These are phyloP conservation scores for Ameiurus melas DNA, from an alignment of 2,113 vertebrate genomes.

Conservation along the genomic window DNA sequence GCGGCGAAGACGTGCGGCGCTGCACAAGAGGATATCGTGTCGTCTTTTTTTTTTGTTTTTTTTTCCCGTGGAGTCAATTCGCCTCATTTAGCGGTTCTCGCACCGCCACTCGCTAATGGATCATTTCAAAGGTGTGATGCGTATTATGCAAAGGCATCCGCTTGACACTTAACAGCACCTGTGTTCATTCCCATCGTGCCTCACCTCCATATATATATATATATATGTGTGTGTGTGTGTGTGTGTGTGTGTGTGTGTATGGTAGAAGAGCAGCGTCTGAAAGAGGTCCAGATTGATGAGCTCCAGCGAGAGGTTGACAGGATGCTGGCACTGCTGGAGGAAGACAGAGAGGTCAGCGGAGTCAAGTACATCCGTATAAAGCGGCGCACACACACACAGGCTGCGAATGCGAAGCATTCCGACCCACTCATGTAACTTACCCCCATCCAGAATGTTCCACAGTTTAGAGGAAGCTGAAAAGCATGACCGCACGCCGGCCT, in stretches of 20 bases:
- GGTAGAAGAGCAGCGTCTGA: constrained; percentile 59
- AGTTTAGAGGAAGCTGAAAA: neutral
- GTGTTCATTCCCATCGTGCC: constrained; percentile 58
- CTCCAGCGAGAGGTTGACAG: constrained; percentile 65
- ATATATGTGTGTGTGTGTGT: constrained; percentile 32
- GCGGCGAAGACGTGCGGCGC: constrained; percentile 47
- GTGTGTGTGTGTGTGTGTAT: constrained; percentile 52
- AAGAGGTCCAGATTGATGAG: constrained; percentile 63
- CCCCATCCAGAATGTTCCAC: neutral
- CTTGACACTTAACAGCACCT: constrained; percentile 70
- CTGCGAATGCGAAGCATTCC: constrained; percentile 14
- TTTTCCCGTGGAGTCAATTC: constrained; percentile 51
- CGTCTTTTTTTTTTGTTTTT: too few species aligned
- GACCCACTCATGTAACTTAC: neutral
- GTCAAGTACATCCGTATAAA: constrained; percentile 38
- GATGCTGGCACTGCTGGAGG: constrained; percentile 58
- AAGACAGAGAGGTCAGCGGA: constrained; percentile 60
- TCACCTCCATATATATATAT: constrained; percentile 52
- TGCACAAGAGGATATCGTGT: constrained; percentile 53
- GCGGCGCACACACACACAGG: neutral
- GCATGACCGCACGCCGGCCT: neutral
- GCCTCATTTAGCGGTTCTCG: constrained; percentile 62
- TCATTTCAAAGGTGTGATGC: constrained; percentile 74
- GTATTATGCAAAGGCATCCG: constrained; percentile 74
- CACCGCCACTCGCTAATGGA: constrained; percentile 73